Evolutionary conservation across 2,888 invertebrate genomes (phyloP).

Genomic region (Drosophila prolongata): DNA sequence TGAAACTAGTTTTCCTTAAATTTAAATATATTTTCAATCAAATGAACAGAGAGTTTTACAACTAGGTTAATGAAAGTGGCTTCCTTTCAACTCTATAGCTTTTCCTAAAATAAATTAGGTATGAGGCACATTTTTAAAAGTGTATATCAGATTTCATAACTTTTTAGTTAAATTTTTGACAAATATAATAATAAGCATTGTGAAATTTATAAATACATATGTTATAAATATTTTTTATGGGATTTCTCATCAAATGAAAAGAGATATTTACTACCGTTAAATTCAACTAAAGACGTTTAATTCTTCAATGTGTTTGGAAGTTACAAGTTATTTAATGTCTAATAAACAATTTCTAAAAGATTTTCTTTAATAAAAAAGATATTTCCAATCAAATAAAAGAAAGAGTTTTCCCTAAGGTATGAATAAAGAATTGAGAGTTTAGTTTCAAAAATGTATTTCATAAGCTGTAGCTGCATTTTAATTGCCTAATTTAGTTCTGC

Average conservation of each 20-base stretch:
- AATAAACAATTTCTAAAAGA: background rate
- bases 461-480: background rate
- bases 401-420: too few relatives aligned
- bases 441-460: background rate
- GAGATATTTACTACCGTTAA: background rate
- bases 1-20: conserved; percentile 10
- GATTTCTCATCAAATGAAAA: background rate
- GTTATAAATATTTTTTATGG: background rate
- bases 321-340: background rate
- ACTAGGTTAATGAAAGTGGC: background rate
- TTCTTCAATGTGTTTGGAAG: background rate
- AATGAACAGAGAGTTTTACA: background rate
- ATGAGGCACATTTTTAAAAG: too few relatives aligned
- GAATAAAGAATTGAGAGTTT: background rate
- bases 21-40: background rate
- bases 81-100: background rate
- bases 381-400: too few relatives aligned
- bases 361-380: too few relatives aligned
- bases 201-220: too few relatives aligned
- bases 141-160: too few relatives aligned
- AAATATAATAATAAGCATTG: too few relatives aligned
- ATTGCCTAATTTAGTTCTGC: conserved; percentile 3
- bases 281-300: background rate
- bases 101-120: too few relatives aligned
- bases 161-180: too few relatives aligned